Evolutionary conservation across 2,888 invertebrate genomes (phyloP).

Genomic region (Torymus aiolomorphi): DNA sequence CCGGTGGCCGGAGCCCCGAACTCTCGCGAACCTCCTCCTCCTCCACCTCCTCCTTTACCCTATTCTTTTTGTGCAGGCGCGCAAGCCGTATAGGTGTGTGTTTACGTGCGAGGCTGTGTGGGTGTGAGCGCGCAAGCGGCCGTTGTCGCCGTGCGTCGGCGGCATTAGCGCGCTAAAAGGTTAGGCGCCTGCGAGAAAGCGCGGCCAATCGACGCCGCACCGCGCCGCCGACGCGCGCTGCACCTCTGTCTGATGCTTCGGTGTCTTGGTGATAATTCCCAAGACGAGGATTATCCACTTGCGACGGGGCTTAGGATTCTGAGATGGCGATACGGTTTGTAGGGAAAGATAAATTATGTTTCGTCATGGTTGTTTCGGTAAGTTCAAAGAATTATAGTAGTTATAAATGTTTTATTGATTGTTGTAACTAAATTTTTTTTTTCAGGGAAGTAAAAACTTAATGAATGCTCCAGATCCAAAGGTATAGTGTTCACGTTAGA

Average conservation of each 20-base stretch:
- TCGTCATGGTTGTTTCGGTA: too few relatives aligned
- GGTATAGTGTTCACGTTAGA: too few relatives aligned
- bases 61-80: constrained; percentile 11
- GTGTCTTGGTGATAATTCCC: neutral
- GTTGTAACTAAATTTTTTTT: too few relatives aligned
- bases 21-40: neutral
- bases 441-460: too few relatives aligned
- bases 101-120: neutral
- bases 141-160: constrained; percentile 16
- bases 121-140: constrained; percentile 6
- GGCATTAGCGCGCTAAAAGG: constrained; percentile 29
- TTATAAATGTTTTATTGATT: too few relatives aligned
- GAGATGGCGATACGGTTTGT: neutral
- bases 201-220: constrained; percentile 34
- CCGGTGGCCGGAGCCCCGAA: constrained; percentile 50
- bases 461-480: too few relatives aligned
- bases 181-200: constrained; percentile 27
- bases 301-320: neutral
- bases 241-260: neutral
- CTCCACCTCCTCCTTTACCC: neutral
- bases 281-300: constrained; percentile 12
- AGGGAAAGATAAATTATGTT: neutral
- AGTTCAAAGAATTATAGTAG: too few relatives aligned
- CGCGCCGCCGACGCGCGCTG: neutral
- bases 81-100: too few relatives aligned